These are phyloP conservation scores for Takifugu ocellatus DNA, from an alignment of 2,797 vertebrate genomes.

Conservation along the genomic window DNA sequence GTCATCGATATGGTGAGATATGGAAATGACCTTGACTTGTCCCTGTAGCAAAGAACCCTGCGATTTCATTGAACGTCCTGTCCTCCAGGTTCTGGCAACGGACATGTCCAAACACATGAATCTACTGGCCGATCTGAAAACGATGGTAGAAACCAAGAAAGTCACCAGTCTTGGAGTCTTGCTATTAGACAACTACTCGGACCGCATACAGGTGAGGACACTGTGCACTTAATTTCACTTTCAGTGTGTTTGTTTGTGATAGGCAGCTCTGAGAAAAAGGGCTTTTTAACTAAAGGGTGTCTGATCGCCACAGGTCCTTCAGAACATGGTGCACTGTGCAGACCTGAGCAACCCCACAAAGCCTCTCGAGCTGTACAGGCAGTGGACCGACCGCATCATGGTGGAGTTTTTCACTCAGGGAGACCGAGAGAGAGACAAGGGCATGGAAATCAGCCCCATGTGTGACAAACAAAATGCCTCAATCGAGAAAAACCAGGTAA, in stretches of 20 bases:
- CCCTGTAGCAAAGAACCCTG: background rate
- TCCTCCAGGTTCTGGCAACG: conserved; percentile 81
- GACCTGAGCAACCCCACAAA: conserved; percentile 94
- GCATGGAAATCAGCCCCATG: conserved; percentile 95
- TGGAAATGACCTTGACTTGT: background rate
- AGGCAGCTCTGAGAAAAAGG: background rate
- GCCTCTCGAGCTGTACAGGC: conserved; percentile 85
- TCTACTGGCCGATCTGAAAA: conserved; percentile 90
- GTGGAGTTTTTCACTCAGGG: conserved; percentile 91
- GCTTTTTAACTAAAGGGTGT: background rate
- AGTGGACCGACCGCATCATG: conserved; percentile 92
- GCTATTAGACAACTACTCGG: conserved; percentile 90
- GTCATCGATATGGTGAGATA: conserved; percentile 88
- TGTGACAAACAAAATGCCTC: conserved; percentile 92
- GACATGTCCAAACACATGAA: conserved; percentile 98
- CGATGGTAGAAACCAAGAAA: conserved; percentile 96
- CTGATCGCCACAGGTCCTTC: conserved; percentile 78
- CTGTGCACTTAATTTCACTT: background rate
- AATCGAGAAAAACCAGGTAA: conserved; percentile 90
- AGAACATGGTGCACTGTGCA: conserved; percentile 92
- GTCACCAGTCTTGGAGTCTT: conserved; percentile 90
- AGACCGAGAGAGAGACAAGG: conserved; percentile 84
- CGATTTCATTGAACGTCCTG: background rate
- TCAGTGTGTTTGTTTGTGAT: no score
- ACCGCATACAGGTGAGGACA: conserved; percentile 85